Conservation (phyloP, 2,888 invertebrate genomes). For the Andrena chrysosceles region DNA sequence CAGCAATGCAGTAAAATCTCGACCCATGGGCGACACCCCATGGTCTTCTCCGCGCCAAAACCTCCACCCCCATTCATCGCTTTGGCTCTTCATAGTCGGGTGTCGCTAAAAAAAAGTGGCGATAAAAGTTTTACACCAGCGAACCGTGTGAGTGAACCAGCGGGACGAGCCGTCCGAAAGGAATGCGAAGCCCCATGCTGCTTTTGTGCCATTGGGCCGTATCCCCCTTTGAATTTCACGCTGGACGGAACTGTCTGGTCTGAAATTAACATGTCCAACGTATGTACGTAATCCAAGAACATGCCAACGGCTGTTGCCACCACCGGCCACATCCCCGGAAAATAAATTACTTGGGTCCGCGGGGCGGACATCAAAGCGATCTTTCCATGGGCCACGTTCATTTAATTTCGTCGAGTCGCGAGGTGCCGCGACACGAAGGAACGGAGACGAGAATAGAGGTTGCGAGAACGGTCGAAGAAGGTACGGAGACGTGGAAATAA, state of each 20-base stretch:
- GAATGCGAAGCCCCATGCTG: neutral
- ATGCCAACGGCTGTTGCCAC: conserved; percentile 44
- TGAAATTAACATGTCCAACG: conserved; percentile 67
- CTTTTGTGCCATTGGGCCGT: conserved; percentile 10
- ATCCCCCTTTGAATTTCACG: conserved; percentile 11
- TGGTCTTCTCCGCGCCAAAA: no score
- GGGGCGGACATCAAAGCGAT: conserved; percentile 62
- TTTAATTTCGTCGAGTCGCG: conserved; percentile 59
- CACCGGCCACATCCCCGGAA: conserved; percentile 25
- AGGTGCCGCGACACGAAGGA: conserved; percentile 25
- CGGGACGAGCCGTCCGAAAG: conserved; percentile 10
- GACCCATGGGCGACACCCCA: no score
- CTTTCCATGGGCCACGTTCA: conserved; percentile 42
- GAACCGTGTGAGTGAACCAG: conserved; percentile 6
- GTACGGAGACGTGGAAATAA: no score
- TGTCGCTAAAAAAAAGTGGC: neutral
- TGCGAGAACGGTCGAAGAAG: neutral
- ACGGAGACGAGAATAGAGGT: conserved; percentile 1
- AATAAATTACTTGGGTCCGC: conserved; percentile 64
- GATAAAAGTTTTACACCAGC: conserved; percentile 3
- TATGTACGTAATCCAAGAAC: conserved; percentile 63
- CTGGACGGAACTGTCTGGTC: conserved; percentile 21
- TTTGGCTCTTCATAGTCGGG: neutral
- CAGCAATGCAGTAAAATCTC: no score
- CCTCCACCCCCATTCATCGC: no score